These are phyloP conservation scores for Lamellibrachia luymesi DNA, from an alignment of 1,140 invertebrate genomes.

Conservation along the genomic window DNA sequence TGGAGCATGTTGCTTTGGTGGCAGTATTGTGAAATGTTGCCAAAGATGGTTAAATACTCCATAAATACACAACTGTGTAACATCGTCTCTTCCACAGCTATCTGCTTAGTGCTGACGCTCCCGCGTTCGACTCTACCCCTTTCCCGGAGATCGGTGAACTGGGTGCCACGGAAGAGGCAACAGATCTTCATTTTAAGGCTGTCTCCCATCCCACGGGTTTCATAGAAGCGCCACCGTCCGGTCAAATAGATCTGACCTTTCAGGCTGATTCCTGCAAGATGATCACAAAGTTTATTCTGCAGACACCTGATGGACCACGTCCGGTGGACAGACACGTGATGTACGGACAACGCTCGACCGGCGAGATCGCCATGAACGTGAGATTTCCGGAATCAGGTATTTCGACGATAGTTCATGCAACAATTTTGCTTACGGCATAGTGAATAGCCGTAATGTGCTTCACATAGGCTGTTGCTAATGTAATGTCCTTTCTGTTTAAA, in stretches of 20 bases:
- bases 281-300: neutral
- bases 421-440: neutral
- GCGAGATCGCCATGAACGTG: neutral
- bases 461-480: neutral
- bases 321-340: neutral
- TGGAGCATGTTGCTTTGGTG: no score
- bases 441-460: neutral
- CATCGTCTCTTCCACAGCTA: neutral
- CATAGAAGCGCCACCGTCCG: neutral
- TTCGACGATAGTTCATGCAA: neutral
- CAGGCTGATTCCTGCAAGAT: neutral
- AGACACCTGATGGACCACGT: neutral
- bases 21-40: no score
- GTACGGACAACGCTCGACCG: neutral
- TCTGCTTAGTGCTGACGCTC: neutral
- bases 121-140: neutral
- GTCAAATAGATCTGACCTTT: neutral
- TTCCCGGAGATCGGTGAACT: neutral
- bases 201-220: neutral
- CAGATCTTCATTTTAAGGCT: neutral
- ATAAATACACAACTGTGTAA: no score
- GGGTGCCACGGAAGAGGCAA: neutral
- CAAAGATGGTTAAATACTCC: no score
- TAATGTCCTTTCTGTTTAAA: no score
- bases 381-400: neutral